Evolutionary conservation across 2,888 invertebrate species (phyloP), one percentile per base, ranked within the genome.

Genomic region (Noctua janthina): DNA sequence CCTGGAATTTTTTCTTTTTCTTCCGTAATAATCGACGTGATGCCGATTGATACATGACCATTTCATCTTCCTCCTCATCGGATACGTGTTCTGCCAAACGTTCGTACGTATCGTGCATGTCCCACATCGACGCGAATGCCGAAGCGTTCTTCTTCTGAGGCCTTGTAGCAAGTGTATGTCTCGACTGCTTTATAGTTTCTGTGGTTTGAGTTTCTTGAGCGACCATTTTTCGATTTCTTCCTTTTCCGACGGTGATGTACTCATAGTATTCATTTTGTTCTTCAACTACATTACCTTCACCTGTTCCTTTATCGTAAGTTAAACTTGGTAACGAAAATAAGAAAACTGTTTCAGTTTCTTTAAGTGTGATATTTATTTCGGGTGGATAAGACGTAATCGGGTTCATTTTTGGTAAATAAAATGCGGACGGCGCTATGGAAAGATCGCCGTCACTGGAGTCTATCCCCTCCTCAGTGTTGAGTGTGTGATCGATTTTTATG

Each of bases 51-150:
- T 96, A 96, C 90, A 97, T 86, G 15, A 97, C 96, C 94, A 97
- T 95, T 83, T 96, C 96, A 68, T 97, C 97, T 17, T 95, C 94
- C 70, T 94, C 93, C 81, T 94, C 94, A n/a, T 90, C 89, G 2
- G 89, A 87, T 68, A 87, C 90, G 7, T 92, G 86, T 82, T 91
- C 90, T n/a, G 96, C 95, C 54, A 97, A 90, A 72, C 94, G 94
- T 11, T 96, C 95, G 88, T 97, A 98, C 0, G 98, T 98, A 91
- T 98, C 98, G 89, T 97, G 97, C 98, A 98, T 98, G 88, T 98
- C 98, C 97, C 98, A 98, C 91, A 98, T 97, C 0, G 98, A 98
- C 0, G 98, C 98, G 91, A 98, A 98, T 0, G 98, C 97, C 2
- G 96, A 96, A 6, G 97, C 97, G 90, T 98, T 97, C 76, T 94